Percentiles rank a stretch among this genome's conserved stretches.
Evolutionary conservation across 2,888 invertebrate genomes (phyloP).

Genomic region (Acanthosepion lycidas): DNA sequence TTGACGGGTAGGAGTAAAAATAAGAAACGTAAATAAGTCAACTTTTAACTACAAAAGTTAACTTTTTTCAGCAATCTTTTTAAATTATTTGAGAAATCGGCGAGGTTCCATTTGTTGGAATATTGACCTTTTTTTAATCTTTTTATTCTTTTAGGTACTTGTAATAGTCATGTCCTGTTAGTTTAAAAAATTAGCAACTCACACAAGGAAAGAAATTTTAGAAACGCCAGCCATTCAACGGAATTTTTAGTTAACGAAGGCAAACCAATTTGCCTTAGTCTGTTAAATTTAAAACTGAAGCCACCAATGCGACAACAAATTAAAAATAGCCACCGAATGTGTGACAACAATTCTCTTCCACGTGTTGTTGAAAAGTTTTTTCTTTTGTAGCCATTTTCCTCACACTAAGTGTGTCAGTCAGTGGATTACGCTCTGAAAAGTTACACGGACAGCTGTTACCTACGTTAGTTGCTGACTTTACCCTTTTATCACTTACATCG

Average conservation of each 20-base stretch:
- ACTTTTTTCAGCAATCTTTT: neutral
- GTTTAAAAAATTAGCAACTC: no score
- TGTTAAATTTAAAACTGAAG: neutral
- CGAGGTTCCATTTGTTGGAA: no score
- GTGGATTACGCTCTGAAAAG: neutral
- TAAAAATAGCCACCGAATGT: neutral
- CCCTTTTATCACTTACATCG: neutral
- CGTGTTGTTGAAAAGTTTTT: neutral
- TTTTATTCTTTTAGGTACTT: no score
- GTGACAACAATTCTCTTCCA: neutral
- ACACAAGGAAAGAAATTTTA: neutral
- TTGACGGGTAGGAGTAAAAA: no score
- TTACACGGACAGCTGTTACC: neutral
- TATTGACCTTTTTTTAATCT: no score
- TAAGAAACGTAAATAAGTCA: neutral
- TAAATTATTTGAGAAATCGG: neutral
- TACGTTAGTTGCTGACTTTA: neutral
- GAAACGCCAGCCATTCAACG: neutral
- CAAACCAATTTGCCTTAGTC: neutral
- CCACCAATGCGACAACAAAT: neutral
- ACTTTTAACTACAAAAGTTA: no score
- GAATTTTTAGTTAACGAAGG: neutral
- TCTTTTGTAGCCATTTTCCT: neutral
- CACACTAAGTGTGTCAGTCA: neutral
- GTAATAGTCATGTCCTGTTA: no score